Base-by-base conservation (phyloP, 2,888 invertebrate genomes). In the Endotricha flammealis region DNA sequence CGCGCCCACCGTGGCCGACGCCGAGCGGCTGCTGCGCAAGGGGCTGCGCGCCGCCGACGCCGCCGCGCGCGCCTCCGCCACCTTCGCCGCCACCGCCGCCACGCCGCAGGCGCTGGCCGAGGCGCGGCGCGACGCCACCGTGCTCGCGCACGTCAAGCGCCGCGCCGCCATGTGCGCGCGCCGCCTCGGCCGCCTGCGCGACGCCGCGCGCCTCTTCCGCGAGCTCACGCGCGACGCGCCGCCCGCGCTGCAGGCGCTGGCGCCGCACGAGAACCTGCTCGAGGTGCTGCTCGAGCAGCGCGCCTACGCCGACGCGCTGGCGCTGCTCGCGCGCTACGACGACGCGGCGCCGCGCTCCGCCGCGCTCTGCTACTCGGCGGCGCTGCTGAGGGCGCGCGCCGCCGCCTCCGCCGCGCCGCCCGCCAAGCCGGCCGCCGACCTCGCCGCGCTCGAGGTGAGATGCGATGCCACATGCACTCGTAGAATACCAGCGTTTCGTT, bases 21-120 rank as follows among this genome's bases (percentile, higher is more conserved):
- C 77, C 29, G 76, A 76, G 52, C 59, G 74, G 39, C 56, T 72
- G 46, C 51, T 76, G 50, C 59, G 66, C 32, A 95, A 96, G 33
- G 98, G 98, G n/a, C 97, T 97, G 97, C 88, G 98, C 47, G 97
- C 97, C 81, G 89, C 98, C 32, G 97, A 97, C 87, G 94, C 96
- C 0, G 91, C 93, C 44, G 93, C 94, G 36, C 89, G 98, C 44
- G 93, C 96, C 34, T 94, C 95, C 78, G 44, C 37, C 94, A 95
- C 45, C n/a, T n/a, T n/a, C 4, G 94, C 96, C 0, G 91, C 93
- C 44, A 93, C 94, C 36, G 89, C 95, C 78, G 44, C 37, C 94
- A 95, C 45, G 62, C 96, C 20, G 3, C 96, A 1, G 77, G 96
- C 37, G 2, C 90, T 92, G 44, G 92, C 93, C 12, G 86, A 95